Base-by-base conservation (phyloP, 1,140 invertebrate species). In the Riptortus pedestris region DNA sequence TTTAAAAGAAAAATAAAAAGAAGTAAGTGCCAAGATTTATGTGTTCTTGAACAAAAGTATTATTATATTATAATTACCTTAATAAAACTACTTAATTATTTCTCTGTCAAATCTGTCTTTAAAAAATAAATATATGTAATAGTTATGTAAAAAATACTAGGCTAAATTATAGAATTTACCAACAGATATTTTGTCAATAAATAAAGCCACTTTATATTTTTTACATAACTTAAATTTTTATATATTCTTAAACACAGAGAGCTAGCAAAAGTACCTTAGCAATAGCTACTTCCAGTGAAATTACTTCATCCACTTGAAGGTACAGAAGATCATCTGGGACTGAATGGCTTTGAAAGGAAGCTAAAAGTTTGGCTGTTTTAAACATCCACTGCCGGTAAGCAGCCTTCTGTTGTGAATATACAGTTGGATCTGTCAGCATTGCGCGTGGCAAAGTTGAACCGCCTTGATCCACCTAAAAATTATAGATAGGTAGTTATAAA, bases 211-310 rank as follows among this genome's bases (percentile, higher is more conserved):
- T 14, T 38, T 38, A 7, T n/a, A n/a, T n/a, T n/a, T n/a, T n/a
- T n/a, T n/a, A n/a, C n/a, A n/a, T n/a, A n/a, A n/a, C n/a, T n/a
- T 38, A 16, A 7, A 38, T 38, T 16, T 9, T 7, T 38, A 7
- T 9, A 9, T 38, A n/a, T 45, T n/a, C 9, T 45, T 45, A 45
- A 45, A 45, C 20, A 45, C 20, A n/a, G 43, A 51, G n/a, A 51
- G 2, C n/a, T 5, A 48, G 11, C 28, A 9, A 12, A 60, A 45
- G 63, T 59, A 83, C 81, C 71, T 81, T 82, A 2, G 83, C 83
- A 20, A 85, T 65, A 66, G 77, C 68, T 2, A 74, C 79, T 71
- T 85, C 84, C 67, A 85, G 83, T 24, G 77, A 65, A 1, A 85
- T 69, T 5, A 84, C 72, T 33, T 81, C 76, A 1, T 74, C 69